These are phyloP conservation scores for Lagria hirta DNA, from an alignment of 2,888 invertebrate genomes.

Conservation along the genomic window DNA sequence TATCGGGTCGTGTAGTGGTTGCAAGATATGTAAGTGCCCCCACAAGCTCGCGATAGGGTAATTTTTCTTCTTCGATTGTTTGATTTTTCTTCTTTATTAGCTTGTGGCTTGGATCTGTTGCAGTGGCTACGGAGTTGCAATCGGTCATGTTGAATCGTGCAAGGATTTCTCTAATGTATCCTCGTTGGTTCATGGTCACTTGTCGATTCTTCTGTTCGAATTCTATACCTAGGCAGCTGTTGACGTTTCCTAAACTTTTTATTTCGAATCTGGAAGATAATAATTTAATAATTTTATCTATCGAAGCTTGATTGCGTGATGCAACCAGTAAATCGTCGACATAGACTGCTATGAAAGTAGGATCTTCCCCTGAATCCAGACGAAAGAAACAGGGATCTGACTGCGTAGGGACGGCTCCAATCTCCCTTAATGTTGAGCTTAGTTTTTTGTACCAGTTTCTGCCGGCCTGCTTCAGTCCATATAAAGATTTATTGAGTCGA, in stretches of 20 bases:
- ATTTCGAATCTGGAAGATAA: conserved; percentile 2
- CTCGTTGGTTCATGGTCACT: conserved; percentile 3
- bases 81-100: background rate
- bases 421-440: background rate
- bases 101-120: conserved; percentile 5
- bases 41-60: conserved; percentile 27
- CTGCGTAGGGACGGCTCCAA: conserved; percentile 7
- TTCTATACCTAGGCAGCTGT: conserved; percentile 14
- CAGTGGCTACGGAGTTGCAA: conserved; percentile 8
- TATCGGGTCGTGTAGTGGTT: conserved; percentile 30
- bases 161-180: conserved; percentile 13
- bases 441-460: conserved; percentile 26
- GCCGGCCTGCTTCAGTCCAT: conserved; percentile 29
- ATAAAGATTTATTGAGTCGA: conserved; percentile 29
- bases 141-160: conserved; percentile 11
- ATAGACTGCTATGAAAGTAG: conserved; percentile 12
- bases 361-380: conserved; percentile 1
- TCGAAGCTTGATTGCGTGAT: conserved; percentile 1
- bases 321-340: conserved; percentile 20
- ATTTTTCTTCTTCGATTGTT: background rate
- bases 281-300: background rate
- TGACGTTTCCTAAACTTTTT: conserved; percentile 4
- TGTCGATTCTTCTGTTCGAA: conserved; percentile 5
- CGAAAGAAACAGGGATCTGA: conserved; percentile 15
- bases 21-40: conserved; percentile 30